Conservation (phyloP, 2,113 vertebrate genomes). For the Macquaria ambigua region DNA sequence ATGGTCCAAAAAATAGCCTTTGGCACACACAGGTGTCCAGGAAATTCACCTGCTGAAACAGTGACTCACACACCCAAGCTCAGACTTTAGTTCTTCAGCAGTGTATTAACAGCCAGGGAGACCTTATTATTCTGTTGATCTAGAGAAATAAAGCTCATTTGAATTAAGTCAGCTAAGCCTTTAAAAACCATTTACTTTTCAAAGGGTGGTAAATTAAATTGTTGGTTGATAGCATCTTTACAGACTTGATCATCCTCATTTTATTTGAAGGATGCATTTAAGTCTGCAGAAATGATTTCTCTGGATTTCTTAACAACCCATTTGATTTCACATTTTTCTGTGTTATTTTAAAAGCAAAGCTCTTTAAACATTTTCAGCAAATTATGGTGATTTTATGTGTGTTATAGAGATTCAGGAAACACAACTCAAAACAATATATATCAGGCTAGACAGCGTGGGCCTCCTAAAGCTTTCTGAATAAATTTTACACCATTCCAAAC, state of each 20-base stretch:
- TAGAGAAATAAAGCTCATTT: neutral
- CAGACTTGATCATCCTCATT: neutral
- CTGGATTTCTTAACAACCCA: neutral
- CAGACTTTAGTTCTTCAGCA: neutral
- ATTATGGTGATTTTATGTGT: neutral
- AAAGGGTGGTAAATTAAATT: neutral
- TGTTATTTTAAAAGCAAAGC: neutral
- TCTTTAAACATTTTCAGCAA: neutral
- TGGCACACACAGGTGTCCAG: conserved; percentile 13
- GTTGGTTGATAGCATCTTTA: neutral
- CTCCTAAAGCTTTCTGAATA: no score
- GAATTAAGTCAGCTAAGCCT: neutral
- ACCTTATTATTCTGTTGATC: conserved; percentile 8
- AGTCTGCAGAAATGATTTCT: neutral
- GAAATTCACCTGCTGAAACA: neutral
- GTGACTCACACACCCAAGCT: neutral
- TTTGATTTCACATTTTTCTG: neutral
- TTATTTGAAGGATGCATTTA: neutral
- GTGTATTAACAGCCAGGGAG: neutral
- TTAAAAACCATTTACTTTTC: neutral
- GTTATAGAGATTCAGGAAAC: neutral
- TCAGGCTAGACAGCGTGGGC: neutral
- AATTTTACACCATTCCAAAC: no score
- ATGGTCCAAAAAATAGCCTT: conserved; percentile 10
- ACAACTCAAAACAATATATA: neutral